Percentiles rank a stretch among this genome's conserved stretches.
These are phyloP conservation scores for Rhagologus leucostigma DNA, from an alignment of 2,113 vertebrate genomes.

Conservation along the genomic window DNA sequence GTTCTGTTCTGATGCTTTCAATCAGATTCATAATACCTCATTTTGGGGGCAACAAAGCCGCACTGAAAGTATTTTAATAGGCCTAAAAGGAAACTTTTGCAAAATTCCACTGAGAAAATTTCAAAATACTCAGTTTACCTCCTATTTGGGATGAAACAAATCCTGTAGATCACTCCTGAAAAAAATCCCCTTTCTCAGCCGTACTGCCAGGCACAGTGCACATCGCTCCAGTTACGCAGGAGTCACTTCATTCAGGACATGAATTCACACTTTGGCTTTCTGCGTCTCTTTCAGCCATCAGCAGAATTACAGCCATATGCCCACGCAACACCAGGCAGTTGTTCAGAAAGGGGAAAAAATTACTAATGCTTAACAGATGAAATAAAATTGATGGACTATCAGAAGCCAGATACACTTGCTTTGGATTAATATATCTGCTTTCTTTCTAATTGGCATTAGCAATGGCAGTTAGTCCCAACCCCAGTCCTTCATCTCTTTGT, in stretches of 20 bases:
- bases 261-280: not conserved
- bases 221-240: not conserved
- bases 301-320: not conserved
- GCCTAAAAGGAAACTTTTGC: not conserved
- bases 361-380: not conserved
- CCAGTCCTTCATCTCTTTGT: not conserved
- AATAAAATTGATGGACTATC: slow-evolving; percentile 8
- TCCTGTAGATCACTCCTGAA: not conserved
- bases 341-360: not conserved
- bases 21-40: not conserved
- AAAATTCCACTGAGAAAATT: not conserved
- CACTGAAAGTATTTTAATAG: not conserved
- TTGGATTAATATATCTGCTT: not conserved
- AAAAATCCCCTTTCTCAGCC: not conserved
- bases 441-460: not conserved
- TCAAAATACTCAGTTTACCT: not conserved
- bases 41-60: not conserved
- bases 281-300: not conserved
- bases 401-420: not conserved
- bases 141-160: not conserved
- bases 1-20: not conserved
- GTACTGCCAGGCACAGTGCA: not conserved
- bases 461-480: not conserved
- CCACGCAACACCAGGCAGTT: not conserved
- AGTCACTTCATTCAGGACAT: not conserved